Evolutionary conservation across 2,797 vertebrate species (phyloP), one percentile per base, ranked within the genome.

Genomic region (Lacerta viridis): DNA sequence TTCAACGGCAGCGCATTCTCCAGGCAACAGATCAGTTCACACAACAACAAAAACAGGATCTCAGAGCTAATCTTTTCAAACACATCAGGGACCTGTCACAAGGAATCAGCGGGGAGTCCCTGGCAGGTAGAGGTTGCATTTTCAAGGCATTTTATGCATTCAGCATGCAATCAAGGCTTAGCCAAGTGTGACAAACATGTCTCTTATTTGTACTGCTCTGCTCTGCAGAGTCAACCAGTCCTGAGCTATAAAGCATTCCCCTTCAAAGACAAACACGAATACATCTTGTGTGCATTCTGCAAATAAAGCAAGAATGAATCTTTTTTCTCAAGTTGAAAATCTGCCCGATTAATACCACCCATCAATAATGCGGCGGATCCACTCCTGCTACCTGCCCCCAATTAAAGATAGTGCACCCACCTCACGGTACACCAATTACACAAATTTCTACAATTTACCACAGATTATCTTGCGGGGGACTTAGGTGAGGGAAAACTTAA

Each of bases 61-160:
- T 66, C 75, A 68, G 77, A 29, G 76, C 41, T 17, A 86, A 50
- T 36, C 46, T 79, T 79, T 86, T 27, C 76, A 69, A 71, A 55
- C 25, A 13, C 41, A 33, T n/a, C 61, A 33, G 61, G 77, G 10
- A 66, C 25, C 75, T 50, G 36, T 27, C 85, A 17, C 7, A 11
- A 86, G n/a, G 25, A 13, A 33, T 61, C 15, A 64, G 61, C 8
- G 4, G 1, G 7, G 20, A 50, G 75, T 9, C 61, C 23, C 13
- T 23, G 11, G 64, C n/a, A 43, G 20, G 41, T 20, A 76, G 23
- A 9, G 39, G 39, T 41, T 50, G 50, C 75, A 8, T 41, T 17
- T 33, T 27, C 6, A 46, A 11, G 23, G 13, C n/a, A 27, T 55
- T 29, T 27, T 36, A 23, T 39, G 23, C 59, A 17, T 4, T 61